Evolutionary conservation across 2,113 vertebrate species (phyloP).

Genomic region (Struthio camelus): DNA sequence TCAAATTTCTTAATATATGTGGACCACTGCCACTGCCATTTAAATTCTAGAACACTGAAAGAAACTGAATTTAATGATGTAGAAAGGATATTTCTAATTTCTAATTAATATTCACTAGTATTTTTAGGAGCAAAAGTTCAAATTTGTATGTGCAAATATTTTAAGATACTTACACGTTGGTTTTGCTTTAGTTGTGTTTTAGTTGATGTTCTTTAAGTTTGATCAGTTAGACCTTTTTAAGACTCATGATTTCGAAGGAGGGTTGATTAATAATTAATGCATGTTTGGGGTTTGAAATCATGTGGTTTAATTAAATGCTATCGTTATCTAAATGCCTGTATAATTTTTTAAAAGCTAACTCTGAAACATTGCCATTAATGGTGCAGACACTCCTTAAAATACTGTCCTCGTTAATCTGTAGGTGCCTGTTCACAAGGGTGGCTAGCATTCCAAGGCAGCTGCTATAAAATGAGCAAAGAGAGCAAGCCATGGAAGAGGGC

Average conservation of each 20-base stretch:
- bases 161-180: background rate
- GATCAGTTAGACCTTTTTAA: background rate
- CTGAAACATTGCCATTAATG: background rate
- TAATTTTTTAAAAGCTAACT: background rate
- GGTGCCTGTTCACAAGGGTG: slow-evolving; percentile 82
- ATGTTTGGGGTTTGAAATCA: accelerated
- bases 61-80: background rate
- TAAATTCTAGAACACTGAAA: background rate
- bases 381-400: background rate
- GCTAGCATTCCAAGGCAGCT: slow-evolving; percentile 80
- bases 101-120: background rate
- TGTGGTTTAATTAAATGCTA: background rate
- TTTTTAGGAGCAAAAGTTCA: background rate
- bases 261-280: background rate
- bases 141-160: background rate
- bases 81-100: background rate
- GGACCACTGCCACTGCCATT: background rate
- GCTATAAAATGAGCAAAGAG: slow-evolving; percentile 74
- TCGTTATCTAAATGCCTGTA: background rate
- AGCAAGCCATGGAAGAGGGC: slow-evolving; percentile 78
- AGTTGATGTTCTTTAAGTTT: background rate
- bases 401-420: slow-evolving; percentile 23
- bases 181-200: background rate
- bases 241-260: background rate
- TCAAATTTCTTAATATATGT: background rate